Conservation (phyloP, 1,140 invertebrate species). For the Mamestra configurata region DNA sequence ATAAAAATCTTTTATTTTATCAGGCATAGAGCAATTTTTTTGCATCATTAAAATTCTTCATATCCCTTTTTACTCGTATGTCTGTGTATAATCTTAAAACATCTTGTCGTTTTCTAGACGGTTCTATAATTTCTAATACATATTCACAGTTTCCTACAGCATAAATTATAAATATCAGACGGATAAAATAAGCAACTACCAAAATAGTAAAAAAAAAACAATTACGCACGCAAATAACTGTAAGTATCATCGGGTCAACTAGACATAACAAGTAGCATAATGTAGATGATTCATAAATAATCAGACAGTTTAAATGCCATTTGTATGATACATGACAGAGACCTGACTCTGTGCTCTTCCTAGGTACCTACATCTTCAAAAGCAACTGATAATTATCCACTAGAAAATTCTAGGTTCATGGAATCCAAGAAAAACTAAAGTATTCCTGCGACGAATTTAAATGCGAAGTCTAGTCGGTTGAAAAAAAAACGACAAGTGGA, state of each 20-base stretch:
- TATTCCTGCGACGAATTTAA: not conserved
- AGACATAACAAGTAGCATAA: conserved; percentile 14
- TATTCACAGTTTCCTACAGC: not conserved
- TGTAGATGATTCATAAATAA: conserved; percentile 10
- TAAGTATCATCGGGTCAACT: conserved; percentile 22
- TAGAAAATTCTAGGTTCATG: not conserved
- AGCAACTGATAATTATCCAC: not conserved
- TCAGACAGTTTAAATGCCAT: conserved; percentile 19
- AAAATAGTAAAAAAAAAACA: conserved; percentile 3
- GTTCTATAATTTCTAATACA: no score
- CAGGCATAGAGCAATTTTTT: no score
- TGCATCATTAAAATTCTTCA: no score
- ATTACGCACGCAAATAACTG: conserved; percentile 1
- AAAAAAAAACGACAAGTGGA: conserved; percentile 1
- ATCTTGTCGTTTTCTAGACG: no score
- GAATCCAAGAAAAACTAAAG: not conserved
- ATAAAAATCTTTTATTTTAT: no score
- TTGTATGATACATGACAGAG: conserved; percentile 19
- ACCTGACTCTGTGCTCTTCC: not conserved
- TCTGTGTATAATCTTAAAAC: no score
- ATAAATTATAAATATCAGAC: not conserved
- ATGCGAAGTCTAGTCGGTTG: not conserved
- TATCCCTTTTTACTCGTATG: no score
- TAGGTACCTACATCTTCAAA: no score
- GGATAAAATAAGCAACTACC: not conserved